These are phyloP conservation scores for Phlogophora meticulosa DNA, from an alignment of 2,888 invertebrate species.

Conservation along the genomic window DNA sequence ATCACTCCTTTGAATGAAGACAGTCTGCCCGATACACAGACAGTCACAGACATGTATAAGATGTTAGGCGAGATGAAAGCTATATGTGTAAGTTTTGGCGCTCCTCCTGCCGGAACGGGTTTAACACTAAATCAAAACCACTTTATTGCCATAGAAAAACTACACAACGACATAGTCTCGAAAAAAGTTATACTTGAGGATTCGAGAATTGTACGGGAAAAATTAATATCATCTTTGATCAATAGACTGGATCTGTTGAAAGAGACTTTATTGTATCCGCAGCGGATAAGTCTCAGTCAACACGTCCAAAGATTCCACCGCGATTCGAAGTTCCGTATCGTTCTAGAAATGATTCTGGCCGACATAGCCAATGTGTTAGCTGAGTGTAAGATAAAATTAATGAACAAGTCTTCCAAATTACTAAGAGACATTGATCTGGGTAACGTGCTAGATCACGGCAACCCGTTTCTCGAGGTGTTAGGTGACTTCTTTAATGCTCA, in stretches of 20 bases:
- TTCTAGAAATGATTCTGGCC: slow-evolving; percentile 28
- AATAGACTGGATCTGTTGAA: slow-evolving; percentile 20
- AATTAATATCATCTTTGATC: slow-evolving; percentile 20
- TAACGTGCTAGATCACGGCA: slow-evolving; percentile 43
- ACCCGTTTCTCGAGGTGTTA: slow-evolving; percentile 43
- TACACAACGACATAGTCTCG: not conserved
- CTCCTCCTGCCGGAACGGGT: not conserved
- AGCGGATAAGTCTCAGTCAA: not conserved
- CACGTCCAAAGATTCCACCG: slow-evolving; percentile 16
- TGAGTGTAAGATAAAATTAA: slow-evolving; percentile 18
- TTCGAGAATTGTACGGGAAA: not conserved
- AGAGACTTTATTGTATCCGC: slow-evolving; percentile 9
- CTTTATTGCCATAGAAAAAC: not conserved
- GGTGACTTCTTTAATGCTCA: slow-evolving; percentile 22
- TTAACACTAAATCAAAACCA: not conserved
- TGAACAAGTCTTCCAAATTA: slow-evolving; percentile 24
- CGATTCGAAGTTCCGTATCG: slow-evolving; percentile 26
- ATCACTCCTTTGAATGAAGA: not conserved
- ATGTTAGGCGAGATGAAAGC: slow-evolving; percentile 20
- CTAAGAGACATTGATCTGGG: slow-evolving; percentile 25
- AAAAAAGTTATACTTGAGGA: not conserved
- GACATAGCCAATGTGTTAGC: slow-evolving; percentile 41
- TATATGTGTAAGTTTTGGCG: not conserved
- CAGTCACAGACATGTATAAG: not conserved
- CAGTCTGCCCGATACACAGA: not conserved